Percentiles rank a stretch among this genome's conserved stretches.
Evolutionary conservation across 2,888 invertebrate genomes (phyloP).

Genomic region (Dione juno): DNA sequence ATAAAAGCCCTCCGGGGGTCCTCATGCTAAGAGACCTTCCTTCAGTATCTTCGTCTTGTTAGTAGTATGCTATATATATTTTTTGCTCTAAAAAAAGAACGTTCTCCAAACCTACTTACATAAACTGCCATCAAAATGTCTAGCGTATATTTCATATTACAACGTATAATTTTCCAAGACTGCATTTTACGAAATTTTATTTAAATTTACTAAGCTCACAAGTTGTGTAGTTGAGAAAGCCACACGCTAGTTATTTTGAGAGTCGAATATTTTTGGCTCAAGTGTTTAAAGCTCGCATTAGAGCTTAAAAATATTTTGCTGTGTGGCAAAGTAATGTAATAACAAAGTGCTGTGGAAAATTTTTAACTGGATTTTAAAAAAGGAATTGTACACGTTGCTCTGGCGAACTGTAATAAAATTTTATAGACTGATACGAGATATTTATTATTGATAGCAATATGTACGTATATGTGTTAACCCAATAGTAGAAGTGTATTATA

Average conservation of each 20-base stretch:
- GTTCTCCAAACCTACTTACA: neutral
- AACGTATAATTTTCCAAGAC: slow-evolving; percentile 13
- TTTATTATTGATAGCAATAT: neutral
- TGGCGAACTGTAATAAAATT: neutral
- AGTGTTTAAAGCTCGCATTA: slow-evolving; percentile 36
- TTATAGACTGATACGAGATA: neutral
- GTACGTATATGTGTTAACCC: slow-evolving; percentile 2
- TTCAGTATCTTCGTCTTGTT: too few relatives aligned
- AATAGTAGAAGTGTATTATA: neutral
- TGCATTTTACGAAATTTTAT: slow-evolving; percentile 4
- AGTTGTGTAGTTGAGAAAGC: slow-evolving; percentile 33
- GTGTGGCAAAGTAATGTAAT: slow-evolving; percentile 28
- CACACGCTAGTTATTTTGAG: slow-evolving; percentile 39
- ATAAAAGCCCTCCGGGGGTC: too few relatives aligned
- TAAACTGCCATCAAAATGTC: neutral
- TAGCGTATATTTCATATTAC: slow-evolving; percentile 8
- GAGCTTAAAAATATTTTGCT: slow-evolving; percentile 34
- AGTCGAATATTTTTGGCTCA: slow-evolving; percentile 40
- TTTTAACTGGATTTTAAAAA: slow-evolving; percentile 24
- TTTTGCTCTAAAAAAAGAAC: too few relatives aligned
- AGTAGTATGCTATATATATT: too few relatives aligned
- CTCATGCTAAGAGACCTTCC: too few relatives aligned
- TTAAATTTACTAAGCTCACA: slow-evolving; percentile 34
- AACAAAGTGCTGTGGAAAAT: slow-evolving; percentile 19
- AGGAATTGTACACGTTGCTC: neutral